Evolutionary conservation across 2,888 invertebrate genomes (phyloP).

Genomic region (Erebia ligea): DNA sequence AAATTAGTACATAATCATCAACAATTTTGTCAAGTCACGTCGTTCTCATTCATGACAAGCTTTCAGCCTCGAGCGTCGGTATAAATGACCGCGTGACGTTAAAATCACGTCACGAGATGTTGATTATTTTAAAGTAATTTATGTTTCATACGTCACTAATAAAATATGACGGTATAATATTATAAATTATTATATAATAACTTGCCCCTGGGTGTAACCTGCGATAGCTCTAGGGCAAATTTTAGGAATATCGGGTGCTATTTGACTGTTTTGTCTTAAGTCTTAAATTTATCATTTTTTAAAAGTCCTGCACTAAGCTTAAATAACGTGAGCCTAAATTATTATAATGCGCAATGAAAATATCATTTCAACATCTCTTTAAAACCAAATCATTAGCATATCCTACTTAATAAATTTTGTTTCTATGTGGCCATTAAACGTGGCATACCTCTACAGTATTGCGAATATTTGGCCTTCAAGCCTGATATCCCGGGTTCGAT

Average conservation of each 20-base stretch:
- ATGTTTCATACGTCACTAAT: not conserved
- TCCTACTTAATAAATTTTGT: not conserved
- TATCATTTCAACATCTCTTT: not conserved
- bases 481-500: not conserved
- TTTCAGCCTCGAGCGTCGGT: not conserved
- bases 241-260: too few species aligned
- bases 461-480: not conserved
- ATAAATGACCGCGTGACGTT: not conserved
- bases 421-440: not conserved
- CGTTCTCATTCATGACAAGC: too few species aligned
- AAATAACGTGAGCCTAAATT: not conserved
- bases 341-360: not conserved
- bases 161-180: not conserved
- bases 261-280: too few species aligned
- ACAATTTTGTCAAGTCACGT: not conserved
- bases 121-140: not conserved
- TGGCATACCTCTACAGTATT: not conserved
- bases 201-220: too few species aligned
- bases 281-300: too few species aligned
- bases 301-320: not conserved
- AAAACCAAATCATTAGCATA: not conserved
- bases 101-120: constrained; percentile 3
- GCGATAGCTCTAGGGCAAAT: too few species aligned
- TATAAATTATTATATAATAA: too few species aligned
- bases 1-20: not conserved